phyloP scores from a whole-genome alignment of 2,113 vertebrate genomes.

The Poecile atricapillus region DNA sequence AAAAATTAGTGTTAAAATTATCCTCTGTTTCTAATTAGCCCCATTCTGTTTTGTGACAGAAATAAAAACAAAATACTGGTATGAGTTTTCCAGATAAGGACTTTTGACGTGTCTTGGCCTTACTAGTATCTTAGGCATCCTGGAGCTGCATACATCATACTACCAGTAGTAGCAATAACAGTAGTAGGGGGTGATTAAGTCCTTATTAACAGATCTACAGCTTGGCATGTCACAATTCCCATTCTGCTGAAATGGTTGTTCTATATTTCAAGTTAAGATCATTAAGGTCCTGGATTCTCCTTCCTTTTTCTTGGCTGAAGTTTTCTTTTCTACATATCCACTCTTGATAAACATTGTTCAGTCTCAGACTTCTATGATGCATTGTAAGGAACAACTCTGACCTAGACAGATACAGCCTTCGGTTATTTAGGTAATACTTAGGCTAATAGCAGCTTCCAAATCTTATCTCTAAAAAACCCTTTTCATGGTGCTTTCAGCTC shows the following conservation, averaged over 20 bases:
- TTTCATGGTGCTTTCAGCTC: neutral
- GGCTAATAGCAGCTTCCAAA: neutral
- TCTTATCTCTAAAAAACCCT: neutral
- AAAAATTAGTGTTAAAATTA: neutral
- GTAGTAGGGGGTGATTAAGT: neutral
- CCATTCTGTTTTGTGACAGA: neutral
- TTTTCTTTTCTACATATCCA: neutral
- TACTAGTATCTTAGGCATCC: neutral
- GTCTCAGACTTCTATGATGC: neutral
- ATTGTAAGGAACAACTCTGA: neutral
- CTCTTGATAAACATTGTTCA: neutral
- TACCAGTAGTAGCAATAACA: neutral
- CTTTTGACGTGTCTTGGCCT: fast-evolving
- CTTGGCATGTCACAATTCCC: neutral
- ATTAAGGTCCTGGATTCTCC: neutral
- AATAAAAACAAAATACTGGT: neutral
- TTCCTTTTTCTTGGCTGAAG: neutral
- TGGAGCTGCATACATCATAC: neutral
- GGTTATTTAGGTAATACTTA: neutral
- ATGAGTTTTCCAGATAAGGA: neutral
- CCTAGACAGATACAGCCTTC: neutral
- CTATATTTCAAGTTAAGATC: neutral
- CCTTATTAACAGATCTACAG: neutral
- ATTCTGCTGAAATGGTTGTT: neutral
- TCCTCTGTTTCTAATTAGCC: neutral